Base-by-base conservation (phyloP, 1,140 invertebrate species). In the Apis cerana region DNA sequence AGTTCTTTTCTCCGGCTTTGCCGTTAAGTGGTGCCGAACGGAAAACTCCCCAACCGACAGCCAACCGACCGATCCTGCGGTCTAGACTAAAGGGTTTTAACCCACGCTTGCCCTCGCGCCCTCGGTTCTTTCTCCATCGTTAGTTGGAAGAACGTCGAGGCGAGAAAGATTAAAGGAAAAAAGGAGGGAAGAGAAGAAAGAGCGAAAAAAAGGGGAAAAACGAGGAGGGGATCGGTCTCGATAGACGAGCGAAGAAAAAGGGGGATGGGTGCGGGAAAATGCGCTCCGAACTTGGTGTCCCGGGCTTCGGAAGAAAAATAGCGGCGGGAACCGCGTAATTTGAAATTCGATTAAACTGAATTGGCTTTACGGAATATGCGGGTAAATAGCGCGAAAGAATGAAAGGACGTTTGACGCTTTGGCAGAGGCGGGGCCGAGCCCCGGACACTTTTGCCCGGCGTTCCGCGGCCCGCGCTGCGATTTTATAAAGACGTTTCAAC, bases 31-130 rank as follows among this genome's bases (percentile, higher is more conserved):
- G 89, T 84, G 85, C 75, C 88, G 91, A 90, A 91, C 88, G 89
- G 89, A 90, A 89, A 89, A 89, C 85, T 89, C 85, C 78, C 81
- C 80, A 87, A 85, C 84, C 80, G 88, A 85, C 84, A 85, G 84
- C 62, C 52, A 61, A 48, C 75, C 65, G 52, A 65, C 84, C 79
- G 79, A 70, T 77, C 79, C 76, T 92, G 92, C 83, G 92, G 92
- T 93, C 92, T 88, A 93, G 92, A 93, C 92, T 92, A 92, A 93
- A 92, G 92, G 90, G 90, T 92, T 93, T 92, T 91, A 92, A 90
- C 89, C 90, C 68, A 68, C 77, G 78, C 74, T 88, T 56, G 65
- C 77, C 71, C 74, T 70, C 76, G 71, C 74, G 58, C 67, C 33
- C 56, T 50, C 54, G 56, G 15, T 67, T 80, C 69, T 84, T 71